Conservation (phyloP, 2,888 invertebrate genomes). For the Drosophila emarginata region DNA sequence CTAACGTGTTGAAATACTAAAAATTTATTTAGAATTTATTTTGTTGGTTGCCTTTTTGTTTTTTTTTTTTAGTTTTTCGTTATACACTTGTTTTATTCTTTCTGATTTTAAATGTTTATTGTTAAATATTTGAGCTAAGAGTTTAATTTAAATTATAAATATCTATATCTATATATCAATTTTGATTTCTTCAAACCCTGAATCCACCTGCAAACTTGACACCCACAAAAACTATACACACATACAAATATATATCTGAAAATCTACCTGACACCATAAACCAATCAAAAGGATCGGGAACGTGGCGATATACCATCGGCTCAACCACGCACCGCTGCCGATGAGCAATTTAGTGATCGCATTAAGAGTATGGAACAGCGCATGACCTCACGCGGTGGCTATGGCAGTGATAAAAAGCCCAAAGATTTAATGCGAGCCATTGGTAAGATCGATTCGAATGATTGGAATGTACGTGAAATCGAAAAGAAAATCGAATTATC, state of each 20-base stretch:
- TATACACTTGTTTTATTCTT: constrained; percentile 27
- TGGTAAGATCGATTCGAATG: constrained; percentile 93
- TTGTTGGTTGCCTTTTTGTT: constrained; percentile 34
- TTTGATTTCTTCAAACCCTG: constrained; percentile 59
- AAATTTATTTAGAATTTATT: constrained; percentile 26
- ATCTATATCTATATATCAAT: constrained; percentile 51
- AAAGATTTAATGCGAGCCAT: constrained; percentile 93
- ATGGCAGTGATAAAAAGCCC: constrained; percentile 88
- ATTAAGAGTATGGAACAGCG: constrained; percentile 91
- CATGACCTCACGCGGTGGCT: constrained; percentile 85
- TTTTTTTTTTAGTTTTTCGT: constrained; percentile 36
- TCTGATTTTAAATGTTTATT: constrained; percentile 37
- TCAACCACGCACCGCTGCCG: constrained; percentile 76
- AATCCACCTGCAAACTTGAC: constrained; percentile 12
- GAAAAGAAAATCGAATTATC: constrained; percentile 91
- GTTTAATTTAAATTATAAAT: constrained; percentile 12
- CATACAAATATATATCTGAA: too few relatives aligned
- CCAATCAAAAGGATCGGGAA: constrained; percentile 80
- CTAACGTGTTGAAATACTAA: neutral
- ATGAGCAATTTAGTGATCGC: constrained; percentile 83
- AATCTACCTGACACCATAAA: constrained; percentile 22
- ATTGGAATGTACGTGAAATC: constrained; percentile 95
- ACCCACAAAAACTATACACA: constrained; percentile 15
- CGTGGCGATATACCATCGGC: constrained; percentile 82
- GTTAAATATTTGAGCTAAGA: neutral